phyloP scores from a whole-genome alignment of 2,113 vertebrate species.

The Haemorhous mexicanus region DNA sequence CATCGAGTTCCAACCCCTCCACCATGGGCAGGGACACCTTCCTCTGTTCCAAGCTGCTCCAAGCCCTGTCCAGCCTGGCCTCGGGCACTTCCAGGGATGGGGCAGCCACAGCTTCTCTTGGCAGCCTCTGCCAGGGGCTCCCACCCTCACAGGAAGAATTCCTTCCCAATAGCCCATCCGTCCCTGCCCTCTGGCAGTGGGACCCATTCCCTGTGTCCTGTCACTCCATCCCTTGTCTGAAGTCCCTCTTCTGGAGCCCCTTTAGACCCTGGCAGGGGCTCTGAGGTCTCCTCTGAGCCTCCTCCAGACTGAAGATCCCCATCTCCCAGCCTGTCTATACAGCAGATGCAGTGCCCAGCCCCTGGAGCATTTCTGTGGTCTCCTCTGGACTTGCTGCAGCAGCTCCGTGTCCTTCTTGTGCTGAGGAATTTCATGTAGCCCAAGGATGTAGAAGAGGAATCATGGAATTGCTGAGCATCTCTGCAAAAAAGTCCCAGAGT shows the following conservation, averaged over 20 bases:
- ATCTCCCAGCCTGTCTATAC: background rate
- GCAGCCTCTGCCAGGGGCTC: fast-evolving
- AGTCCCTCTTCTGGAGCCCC: background rate
- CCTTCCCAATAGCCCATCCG: background rate
- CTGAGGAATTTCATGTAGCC: background rate
- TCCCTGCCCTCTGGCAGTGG: background rate
- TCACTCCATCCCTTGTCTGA: fast-evolving
- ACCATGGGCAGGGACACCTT: background rate
- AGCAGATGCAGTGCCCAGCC: background rate
- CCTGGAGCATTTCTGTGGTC: background rate
- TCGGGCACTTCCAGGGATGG: background rate
- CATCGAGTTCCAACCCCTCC: background rate
- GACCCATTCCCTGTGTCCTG: background rate
- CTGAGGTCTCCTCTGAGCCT: background rate
- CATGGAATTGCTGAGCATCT: background rate
- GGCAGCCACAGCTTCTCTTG: background rate
- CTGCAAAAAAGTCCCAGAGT: background rate
- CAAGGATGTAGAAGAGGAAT: fast-evolving
- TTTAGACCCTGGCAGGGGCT: background rate
- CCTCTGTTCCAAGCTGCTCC: fast-evolving
- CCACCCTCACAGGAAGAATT: background rate
- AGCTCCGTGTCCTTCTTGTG: background rate
- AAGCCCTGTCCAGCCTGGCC: fast-evolving
- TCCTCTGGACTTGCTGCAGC: background rate
- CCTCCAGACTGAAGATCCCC: background rate